phyloP scores from a whole-genome alignment of 2,888 invertebrate species.

The Shargacucullia verbasci region DNA sequence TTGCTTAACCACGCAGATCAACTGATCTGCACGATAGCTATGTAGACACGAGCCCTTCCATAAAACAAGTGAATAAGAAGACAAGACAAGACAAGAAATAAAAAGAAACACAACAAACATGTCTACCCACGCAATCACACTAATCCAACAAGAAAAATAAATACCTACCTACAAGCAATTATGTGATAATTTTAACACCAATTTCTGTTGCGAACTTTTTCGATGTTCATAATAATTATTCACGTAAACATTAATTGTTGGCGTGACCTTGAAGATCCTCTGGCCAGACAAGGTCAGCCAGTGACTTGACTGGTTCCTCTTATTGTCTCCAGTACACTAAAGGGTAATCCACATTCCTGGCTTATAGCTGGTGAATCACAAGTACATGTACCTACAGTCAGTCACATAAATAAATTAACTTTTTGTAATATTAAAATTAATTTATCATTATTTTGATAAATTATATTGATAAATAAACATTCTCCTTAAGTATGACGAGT shows the following conservation, averaged over 20 bases:
- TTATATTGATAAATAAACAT: too few relatives aligned
- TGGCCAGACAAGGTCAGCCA: slow-evolving; percentile 34
- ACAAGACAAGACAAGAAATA: too few relatives aligned
- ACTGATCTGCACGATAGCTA: too few relatives aligned
- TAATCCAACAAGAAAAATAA: too few relatives aligned
- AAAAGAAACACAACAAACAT: too few relatives aligned
- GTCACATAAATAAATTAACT: background rate
- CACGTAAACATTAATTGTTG: slow-evolving; percentile 8
- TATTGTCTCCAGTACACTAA: slow-evolving; percentile 34
- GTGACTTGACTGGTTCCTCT: slow-evolving; percentile 28
- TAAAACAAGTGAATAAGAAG: too few relatives aligned
- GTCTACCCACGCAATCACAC: too few relatives aligned
- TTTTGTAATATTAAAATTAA: too few relatives aligned
- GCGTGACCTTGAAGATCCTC: slow-evolving; percentile 34
- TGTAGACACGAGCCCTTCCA: too few relatives aligned
- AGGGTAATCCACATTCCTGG: slow-evolving; percentile 51
- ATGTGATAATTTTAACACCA: slow-evolving; percentile 5
- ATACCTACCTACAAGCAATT: background rate
- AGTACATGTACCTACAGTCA: background rate
- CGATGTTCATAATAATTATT: slow-evolving; percentile 18
- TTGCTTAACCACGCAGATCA: too few relatives aligned
- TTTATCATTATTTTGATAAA: too few relatives aligned
- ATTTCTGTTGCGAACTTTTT: slow-evolving; percentile 8
- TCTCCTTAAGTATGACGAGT: too few relatives aligned
- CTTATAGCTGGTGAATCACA: slow-evolving; percentile 19